Conservation (phyloP, 1,140 invertebrate species). For the Habropoda laboriosa region DNA sequence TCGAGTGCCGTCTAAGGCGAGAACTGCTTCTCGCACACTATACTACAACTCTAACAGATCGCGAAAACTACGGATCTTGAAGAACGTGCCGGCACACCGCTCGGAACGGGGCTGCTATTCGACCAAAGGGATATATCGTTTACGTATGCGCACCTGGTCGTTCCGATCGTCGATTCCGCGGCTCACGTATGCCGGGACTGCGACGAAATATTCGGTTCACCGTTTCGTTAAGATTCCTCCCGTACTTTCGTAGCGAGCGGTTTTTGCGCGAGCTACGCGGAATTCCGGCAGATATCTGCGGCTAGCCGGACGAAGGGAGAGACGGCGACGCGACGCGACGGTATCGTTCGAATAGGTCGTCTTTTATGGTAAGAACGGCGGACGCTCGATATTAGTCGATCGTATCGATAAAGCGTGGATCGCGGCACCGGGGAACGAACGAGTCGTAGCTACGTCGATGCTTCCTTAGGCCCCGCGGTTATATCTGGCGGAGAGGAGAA, state of each 20-base stretch:
- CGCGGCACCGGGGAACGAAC: background rate
- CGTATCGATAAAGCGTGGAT: conserved; percentile 27
- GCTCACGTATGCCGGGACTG: conserved; percentile 6
- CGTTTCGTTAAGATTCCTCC: conserved; percentile 52
- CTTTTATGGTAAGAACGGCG: conserved; percentile 36
- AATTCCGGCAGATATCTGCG: conserved; percentile 32
- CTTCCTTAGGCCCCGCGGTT: background rate
- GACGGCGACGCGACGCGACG: background rate
- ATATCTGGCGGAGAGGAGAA: background rate
- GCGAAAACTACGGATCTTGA: background rate
- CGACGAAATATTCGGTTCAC: conserved; percentile 41
- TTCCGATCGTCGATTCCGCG: background rate
- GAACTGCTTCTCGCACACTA: no score
- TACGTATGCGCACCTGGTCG: conserved; percentile 14
- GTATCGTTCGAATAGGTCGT: conserved; percentile 31
- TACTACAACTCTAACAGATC: background rate
- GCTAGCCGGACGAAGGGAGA: no score
- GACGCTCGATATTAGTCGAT: conserved; percentile 34
- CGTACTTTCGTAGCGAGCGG: conserved; percentile 32
- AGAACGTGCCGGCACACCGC: background rate
- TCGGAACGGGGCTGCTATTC: background rate
- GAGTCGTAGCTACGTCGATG: conserved; percentile 1
- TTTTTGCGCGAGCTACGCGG: conserved; percentile 40
- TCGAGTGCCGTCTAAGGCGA: background rate
- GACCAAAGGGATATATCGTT: conserved; percentile 4